Evolutionary conservation across 2,888 invertebrate species (phyloP).

Genomic region (Cataglyphis albicans): DNA sequence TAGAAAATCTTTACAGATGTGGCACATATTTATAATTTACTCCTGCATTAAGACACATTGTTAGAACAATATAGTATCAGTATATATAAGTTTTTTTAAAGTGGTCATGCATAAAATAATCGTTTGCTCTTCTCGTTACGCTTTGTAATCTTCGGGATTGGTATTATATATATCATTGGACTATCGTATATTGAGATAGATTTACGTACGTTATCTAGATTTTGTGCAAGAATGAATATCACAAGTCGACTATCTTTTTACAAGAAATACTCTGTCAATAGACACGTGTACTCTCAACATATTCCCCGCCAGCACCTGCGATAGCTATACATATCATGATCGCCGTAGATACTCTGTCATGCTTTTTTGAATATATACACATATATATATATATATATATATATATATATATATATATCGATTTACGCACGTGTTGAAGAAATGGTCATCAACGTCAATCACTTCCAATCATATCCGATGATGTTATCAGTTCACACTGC

Average conservation of each 20-base stretch:
- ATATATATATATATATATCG: background rate
- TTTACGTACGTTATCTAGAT: background rate
- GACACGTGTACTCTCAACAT: background rate
- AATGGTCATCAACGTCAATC: background rate
- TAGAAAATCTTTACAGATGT: background rate
- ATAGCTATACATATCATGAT: slow-evolving; percentile 11
- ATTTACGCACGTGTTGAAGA: slow-evolving; percentile 20
- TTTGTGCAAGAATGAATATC: slow-evolving; percentile 18
- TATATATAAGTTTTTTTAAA: background rate
- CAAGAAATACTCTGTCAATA: slow-evolving; percentile 11
- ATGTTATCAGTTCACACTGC: slow-evolving; percentile 5
- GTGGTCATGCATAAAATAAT: background rate
- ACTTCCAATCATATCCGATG: background rate
- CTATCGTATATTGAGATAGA: background rate
- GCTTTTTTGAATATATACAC: background rate
- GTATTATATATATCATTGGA: background rate
- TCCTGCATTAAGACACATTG: background rate
- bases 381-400: background rate
- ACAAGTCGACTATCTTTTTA: background rate
- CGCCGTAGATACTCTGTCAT: background rate
- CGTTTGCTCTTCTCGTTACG: background rate
- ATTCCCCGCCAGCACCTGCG: background rate
- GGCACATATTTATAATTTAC: background rate
- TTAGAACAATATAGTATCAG: slow-evolving; percentile 29
- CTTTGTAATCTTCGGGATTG: background rate